Evolutionary conservation across 2,888 invertebrate genomes (phyloP).

Genomic region (Mythimna loreyi): DNA sequence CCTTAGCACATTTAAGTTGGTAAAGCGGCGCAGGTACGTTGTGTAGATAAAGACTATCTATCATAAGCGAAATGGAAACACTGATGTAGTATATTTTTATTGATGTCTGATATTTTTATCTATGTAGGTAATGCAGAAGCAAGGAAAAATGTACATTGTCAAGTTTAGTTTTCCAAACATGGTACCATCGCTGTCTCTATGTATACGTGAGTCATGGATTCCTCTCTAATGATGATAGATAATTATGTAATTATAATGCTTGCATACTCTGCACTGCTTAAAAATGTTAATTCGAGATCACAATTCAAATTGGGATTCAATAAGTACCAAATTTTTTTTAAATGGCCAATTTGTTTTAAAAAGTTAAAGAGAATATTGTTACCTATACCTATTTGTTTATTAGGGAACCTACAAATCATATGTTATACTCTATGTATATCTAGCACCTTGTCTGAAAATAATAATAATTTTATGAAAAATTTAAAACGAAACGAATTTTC

Average conservation of each 20-base stretch:
- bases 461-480: constrained; percentile 42
- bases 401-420: constrained; percentile 5
- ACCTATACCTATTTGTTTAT: background rate
- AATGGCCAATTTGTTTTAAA: background rate
- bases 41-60: background rate
- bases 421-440: constrained; percentile 18
- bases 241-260: constrained; percentile 24
- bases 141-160: constrained; percentile 34
- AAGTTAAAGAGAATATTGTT: background rate
- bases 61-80: background rate
- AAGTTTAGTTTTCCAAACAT: constrained; percentile 46
- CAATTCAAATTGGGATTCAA: constrained; percentile 6
- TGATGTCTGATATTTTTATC: background rate
- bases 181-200: constrained; percentile 10
- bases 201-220: constrained; percentile 51
- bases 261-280: constrained; percentile 10
- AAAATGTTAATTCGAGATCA: constrained; percentile 16
- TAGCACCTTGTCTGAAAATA: constrained; percentile 29
- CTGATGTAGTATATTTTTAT: background rate
- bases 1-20: background rate
- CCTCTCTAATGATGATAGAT: constrained; percentile 27
- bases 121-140: constrained; percentile 1
- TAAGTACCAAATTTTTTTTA: background rate
- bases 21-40: constrained; percentile 3
- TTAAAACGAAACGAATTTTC: constrained; percentile 49